A percentile compares a stretch with the other conserved stretches of the same genome.
These are phyloP conservation scores for Agrilus cyanescens DNA, from an alignment of 2,888 invertebrate genomes.

Conservation along the genomic window DNA sequence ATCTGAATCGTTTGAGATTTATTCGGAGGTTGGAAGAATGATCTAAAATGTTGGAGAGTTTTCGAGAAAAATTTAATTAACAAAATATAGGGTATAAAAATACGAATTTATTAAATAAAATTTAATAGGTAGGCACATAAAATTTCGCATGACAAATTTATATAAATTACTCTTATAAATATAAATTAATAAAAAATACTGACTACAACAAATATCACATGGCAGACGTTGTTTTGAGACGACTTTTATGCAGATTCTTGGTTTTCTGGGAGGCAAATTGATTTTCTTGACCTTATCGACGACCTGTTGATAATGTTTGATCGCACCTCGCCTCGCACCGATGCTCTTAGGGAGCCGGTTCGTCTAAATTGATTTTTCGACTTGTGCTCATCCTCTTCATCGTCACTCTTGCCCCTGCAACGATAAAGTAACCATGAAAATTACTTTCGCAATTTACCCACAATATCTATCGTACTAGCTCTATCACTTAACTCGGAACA, in stretches of 20 bases:
- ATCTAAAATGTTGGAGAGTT: too few species aligned
- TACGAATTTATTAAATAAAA: background rate
- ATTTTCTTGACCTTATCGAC: constrained; percentile 40
- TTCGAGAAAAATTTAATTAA: too few species aligned
- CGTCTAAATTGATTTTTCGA: constrained; percentile 22
- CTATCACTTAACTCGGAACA: too few species aligned
- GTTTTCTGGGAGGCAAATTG: constrained; percentile 24
- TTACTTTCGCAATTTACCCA: background rate
- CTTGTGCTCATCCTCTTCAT: constrained; percentile 18
- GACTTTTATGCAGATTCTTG: constrained; percentile 9
- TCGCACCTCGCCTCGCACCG: constrained; percentile 51
- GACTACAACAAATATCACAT: constrained; percentile 1
- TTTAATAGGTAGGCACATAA: too few species aligned
- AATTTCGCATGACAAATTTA: too few species aligned
- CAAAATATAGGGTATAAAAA: too few species aligned
- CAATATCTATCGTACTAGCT: too few species aligned
- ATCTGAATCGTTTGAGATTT: too few species aligned
- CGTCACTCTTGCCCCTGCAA: background rate
- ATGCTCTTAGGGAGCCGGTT: constrained; percentile 45
- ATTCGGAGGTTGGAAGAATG: too few species aligned
- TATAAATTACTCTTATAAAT: too few species aligned
- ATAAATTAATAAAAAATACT: too few species aligned
- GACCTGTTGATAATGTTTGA: constrained; percentile 46
- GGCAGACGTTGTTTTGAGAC: background rate
- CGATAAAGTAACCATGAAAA: background rate